phyloP scores from a whole-genome alignment of 1,140 invertebrate species.

The Phthorimaea operculella region DNA sequence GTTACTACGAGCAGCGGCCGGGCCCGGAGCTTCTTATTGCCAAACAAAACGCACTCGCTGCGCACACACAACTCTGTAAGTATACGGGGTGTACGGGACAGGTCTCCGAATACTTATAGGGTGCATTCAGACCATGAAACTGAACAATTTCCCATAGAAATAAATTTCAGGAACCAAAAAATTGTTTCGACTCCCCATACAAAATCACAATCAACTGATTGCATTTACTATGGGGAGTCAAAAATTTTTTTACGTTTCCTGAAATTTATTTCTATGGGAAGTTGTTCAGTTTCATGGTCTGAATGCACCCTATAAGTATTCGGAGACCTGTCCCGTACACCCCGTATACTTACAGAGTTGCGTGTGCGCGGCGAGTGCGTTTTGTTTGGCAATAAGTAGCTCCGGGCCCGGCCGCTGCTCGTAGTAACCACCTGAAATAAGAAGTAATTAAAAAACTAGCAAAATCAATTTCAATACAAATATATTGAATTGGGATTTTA shows the following conservation, averaged over 20 bases:
- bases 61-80: slow-evolving; percentile 55
- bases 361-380: slow-evolving; percentile 53
- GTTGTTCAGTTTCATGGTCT: too few species aligned
- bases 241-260: too few species aligned
- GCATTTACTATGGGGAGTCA: too few species aligned
- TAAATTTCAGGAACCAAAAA: too few species aligned
- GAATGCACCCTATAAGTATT: too few species aligned
- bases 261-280: too few species aligned
- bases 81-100: slow-evolving; percentile 7
- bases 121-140: too few species aligned
- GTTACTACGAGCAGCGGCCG: slow-evolving; percentile 36
- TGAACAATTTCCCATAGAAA: too few species aligned
- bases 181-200: too few species aligned
- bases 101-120: too few species aligned
- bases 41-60: slow-evolving; percentile 56
- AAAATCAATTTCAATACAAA: neutral
- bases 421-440: slow-evolving; percentile 21
- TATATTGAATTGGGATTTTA: neutral
- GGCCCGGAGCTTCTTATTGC: slow-evolving; percentile 55
- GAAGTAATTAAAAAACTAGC: neutral
- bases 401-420: slow-evolving; percentile 46
- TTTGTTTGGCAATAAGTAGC: slow-evolving; percentile 56
- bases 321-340: too few species aligned
- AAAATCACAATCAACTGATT: too few species aligned
- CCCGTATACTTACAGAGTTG: slow-evolving; percentile 47